Evolutionary conservation across 1,140 invertebrate genomes (phyloP).

Genomic region (Sipha flava): DNA sequence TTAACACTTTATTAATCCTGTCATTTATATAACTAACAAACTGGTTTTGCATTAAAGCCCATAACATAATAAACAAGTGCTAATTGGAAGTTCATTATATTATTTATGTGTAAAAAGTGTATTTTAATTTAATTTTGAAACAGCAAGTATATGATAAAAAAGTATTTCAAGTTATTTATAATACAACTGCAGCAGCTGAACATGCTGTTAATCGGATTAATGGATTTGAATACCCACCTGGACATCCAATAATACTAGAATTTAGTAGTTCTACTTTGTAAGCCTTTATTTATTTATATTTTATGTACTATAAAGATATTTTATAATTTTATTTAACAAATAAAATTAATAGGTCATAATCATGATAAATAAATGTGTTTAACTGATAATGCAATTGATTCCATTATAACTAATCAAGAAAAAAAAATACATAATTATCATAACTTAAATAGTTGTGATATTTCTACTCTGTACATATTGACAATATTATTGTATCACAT

Average conservation of each 20-base stretch:
- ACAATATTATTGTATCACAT: too few species aligned
- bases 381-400: too few species aligned
- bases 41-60: not conserved
- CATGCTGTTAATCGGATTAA: conserved; percentile 75
- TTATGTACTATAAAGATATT: too few species aligned
- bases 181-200: conserved; percentile 62
- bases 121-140: not conserved
- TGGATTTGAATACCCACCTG: conserved; percentile 79
- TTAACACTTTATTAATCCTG: not conserved
- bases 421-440: too few species aligned
- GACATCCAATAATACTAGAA: conserved; percentile 58
- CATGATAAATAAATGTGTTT: too few species aligned
- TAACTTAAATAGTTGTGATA: too few species aligned
- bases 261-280: conserved; percentile 2
- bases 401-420: too few species aligned
- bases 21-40: not conserved
- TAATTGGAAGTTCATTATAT: not conserved
- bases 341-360: too few species aligned
- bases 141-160: conserved; percentile 29
- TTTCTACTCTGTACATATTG: too few species aligned
- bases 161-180: conserved; percentile 58
- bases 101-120: not conserved
- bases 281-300: not conserved
- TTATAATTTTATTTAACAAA: too few species aligned
- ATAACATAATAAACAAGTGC: too few species aligned